A percentile compares a stretch with the other conserved stretches of the same genome.
These are phyloP conservation scores for Sylvicola fuscatus DNA, from an alignment of 2,888 invertebrate species.

Conservation along the genomic window DNA sequence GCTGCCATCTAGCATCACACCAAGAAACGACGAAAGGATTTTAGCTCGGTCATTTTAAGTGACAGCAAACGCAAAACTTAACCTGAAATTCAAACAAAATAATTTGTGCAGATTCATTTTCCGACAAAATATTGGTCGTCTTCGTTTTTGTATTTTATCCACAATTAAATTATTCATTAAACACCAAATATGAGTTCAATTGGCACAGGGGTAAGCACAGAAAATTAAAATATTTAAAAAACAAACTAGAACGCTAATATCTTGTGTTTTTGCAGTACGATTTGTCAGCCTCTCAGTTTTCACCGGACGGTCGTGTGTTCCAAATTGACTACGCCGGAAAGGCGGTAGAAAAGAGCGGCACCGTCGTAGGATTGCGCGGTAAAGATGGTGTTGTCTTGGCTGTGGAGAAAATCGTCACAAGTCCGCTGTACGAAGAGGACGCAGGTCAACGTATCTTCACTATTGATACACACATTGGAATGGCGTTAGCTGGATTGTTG, in stretches of 20 bases:
- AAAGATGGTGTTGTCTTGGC: conserved; percentile 95
- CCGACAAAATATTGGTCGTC: not conserved
- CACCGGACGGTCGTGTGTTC: conserved; percentile 96
- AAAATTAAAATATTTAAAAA: conserved; percentile 14
- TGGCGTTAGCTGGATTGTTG: conserved; percentile 81
- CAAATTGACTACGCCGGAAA: conserved; percentile 99
- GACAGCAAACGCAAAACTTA: too few species aligned
- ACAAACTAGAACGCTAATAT: not conserved
- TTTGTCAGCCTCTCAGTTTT: conserved; percentile 99
- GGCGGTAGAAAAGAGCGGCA: conserved; percentile 96
- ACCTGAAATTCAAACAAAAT: not conserved
- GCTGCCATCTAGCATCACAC: too few species aligned
- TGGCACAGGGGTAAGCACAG: conserved; percentile 85
- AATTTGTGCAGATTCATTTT: not conserved
- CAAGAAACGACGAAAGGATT: too few species aligned
- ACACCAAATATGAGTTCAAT: conserved; percentile 67
- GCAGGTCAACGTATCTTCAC: conserved; percentile 84
- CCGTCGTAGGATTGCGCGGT: conserved; percentile 83
- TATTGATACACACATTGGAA: conserved; percentile 84
- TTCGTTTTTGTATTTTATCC: not conserved
- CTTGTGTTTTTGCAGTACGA: conserved; percentile 53
- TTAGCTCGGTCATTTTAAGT: too few species aligned
- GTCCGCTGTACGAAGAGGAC: conserved; percentile 79
- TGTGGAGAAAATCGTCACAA: conserved; percentile 89
- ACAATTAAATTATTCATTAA: not conserved